phyloP scores from a whole-genome alignment of 1,140 invertebrate species.

The Penaeus japonicus region DNA sequence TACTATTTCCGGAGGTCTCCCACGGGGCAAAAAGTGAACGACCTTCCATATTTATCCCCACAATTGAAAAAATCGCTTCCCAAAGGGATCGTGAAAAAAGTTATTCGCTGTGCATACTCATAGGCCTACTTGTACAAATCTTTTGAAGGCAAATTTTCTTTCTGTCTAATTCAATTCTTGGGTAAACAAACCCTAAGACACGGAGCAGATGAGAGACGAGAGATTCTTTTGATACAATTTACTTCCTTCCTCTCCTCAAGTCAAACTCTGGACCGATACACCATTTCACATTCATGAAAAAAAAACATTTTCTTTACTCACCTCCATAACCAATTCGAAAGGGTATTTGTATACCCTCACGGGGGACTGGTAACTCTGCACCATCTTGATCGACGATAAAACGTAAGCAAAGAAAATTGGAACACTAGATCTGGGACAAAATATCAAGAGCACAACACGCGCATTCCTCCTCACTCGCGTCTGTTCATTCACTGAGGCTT shows the following conservation, averaged over 20 bases:
- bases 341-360: constrained; percentile 96
- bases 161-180: no score
- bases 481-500: constrained; percentile 47
- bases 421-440: constrained; percentile 6
- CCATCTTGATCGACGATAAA: constrained; percentile 72
- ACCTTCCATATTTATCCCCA: no score
- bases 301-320: constrained; percentile 69
- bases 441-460: constrained; percentile 31
- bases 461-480: background rate
- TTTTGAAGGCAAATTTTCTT: no score
- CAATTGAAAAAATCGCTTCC: no score
- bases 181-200: no score
- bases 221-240: background rate
- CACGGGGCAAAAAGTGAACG: no score
- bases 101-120: no score
- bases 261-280: background rate
- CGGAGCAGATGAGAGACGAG: no score
- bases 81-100: no score
- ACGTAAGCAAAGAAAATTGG: background rate
- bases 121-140: no score
- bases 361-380: constrained; percentile 95
- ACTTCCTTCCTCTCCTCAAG: background rate
- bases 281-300: background rate
- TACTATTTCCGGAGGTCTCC: no score
- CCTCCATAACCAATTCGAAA: constrained; percentile 96